Conservation (phyloP, 2,888 invertebrate species). For the Melikaiella ostensackeni region DNA sequence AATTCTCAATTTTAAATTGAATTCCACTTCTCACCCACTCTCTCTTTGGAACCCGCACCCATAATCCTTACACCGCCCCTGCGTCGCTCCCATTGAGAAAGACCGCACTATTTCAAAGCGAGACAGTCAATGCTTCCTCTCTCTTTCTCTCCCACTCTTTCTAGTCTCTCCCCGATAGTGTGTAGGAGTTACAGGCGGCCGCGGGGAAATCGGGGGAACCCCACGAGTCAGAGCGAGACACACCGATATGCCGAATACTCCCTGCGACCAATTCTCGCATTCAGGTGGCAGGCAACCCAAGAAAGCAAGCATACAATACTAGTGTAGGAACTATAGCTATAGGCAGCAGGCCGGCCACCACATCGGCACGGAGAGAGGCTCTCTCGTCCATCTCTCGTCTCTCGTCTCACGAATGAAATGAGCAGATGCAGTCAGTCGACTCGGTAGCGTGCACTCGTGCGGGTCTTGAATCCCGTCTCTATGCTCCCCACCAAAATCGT, state of each 20-base stretch:
- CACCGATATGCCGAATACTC: background rate
- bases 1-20: no score
- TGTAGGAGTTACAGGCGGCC: conserved; percentile 17
- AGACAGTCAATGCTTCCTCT: background rate
- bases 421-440: conserved; percentile 64
- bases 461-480: conserved; percentile 49
- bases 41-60: background rate
- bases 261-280: conserved; percentile 14
- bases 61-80: background rate
- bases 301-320: conserved; percentile 7
- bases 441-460: conserved; percentile 59
- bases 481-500: conserved; percentile 37
- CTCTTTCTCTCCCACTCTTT: background rate
- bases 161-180: background rate
- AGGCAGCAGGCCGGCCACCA: conserved; percentile 38
- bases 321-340: conserved; percentile 3
- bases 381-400: conserved; percentile 8
- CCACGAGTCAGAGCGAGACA: conserved; percentile 28
- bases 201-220: background rate
- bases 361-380: conserved; percentile 11
- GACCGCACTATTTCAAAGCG: conserved; percentile 13
- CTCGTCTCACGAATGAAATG: background rate
- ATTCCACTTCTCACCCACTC: background rate
- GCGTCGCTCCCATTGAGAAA: conserved; percentile 1
- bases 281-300: conserved; percentile 2